Conservation (phyloP, 2,888 invertebrate species). For the Lobophora halterata region DNA sequence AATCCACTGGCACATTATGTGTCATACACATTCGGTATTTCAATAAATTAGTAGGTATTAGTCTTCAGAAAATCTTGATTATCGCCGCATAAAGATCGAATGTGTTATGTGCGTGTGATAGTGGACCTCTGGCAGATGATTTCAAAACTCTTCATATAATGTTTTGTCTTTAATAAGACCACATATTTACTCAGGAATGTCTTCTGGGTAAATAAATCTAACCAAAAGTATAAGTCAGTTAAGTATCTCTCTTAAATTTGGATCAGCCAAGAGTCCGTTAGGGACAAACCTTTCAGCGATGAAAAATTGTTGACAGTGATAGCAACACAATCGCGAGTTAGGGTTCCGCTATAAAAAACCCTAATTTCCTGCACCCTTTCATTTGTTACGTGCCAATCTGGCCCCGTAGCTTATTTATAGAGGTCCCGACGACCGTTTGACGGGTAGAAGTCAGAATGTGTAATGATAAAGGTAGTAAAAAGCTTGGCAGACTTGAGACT, state of each 20-base stretch:
- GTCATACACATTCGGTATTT: too few relatives aligned
- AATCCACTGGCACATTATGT: too few relatives aligned
- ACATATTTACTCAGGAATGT: conserved; percentile 52
- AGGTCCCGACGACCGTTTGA: conserved; percentile 71
- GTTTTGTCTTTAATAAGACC: conserved; percentile 59
- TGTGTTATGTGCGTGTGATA: too few relatives aligned
- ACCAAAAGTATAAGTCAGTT: too few relatives aligned
- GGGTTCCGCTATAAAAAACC: conserved; percentile 75
- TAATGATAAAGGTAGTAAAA: conserved; percentile 75
- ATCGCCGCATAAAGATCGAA: too few relatives aligned
- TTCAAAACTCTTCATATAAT: conserved; percentile 57
- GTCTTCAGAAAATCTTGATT: too few relatives aligned
- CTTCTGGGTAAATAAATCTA: too few relatives aligned
- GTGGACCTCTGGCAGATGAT: too few relatives aligned
- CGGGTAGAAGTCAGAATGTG: conserved; percentile 72
- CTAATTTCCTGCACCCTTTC: conserved; percentile 80
- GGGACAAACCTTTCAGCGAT: conserved; percentile 42
- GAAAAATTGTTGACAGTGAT: conserved; percentile 73
- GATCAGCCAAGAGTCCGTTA: not conserved
- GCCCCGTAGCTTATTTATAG: conserved; percentile 75
- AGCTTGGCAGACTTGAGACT: conserved; percentile 44
- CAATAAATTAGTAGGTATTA: too few relatives aligned
- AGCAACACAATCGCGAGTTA: conserved; percentile 54
- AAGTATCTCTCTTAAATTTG: too few relatives aligned
- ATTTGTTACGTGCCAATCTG: conserved; percentile 78